phyloP scores from a whole-genome alignment of 2,113 vertebrate species.

The Typhlomys cinereus region DNA sequence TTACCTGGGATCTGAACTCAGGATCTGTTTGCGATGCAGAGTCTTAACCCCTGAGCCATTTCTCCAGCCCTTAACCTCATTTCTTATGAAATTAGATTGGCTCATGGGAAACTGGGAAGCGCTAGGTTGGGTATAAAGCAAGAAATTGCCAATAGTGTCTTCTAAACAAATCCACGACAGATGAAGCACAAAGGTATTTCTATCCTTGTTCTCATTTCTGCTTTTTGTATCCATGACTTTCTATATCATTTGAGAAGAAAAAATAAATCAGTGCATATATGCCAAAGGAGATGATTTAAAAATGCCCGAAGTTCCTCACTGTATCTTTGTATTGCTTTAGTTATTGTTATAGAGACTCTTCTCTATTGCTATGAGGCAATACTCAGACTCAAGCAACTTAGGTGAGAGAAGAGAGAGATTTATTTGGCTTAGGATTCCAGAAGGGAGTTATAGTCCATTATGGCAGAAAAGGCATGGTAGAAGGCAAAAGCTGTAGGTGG shows the following conservation, averaged over 20 bases:
- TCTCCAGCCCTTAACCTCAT: neutral
- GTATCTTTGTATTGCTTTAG: neutral
- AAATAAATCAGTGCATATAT: neutral
- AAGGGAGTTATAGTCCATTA: too few relatives aligned
- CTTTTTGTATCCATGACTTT: neutral
- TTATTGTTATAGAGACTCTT: too few relatives aligned
- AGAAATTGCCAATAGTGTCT: neutral
- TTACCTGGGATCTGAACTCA: too few relatives aligned
- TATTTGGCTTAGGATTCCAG: too few relatives aligned
- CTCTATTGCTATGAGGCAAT: too few relatives aligned
- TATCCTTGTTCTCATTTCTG: neutral
- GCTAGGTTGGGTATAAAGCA: neutral
- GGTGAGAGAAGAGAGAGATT: too few relatives aligned
- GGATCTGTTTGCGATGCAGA: too few relatives aligned
- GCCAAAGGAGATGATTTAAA: neutral
- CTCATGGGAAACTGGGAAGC: neutral
- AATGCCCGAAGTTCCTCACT: neutral
- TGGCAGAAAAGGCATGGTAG: too few relatives aligned
- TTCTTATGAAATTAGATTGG: neutral
- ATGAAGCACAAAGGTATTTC: neutral
- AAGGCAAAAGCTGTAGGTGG: too few relatives aligned
- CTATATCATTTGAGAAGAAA: neutral
- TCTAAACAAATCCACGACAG: neutral
- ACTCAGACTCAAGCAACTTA: too few relatives aligned
- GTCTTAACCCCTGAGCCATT: too few relatives aligned